phyloP scores from a whole-genome alignment of 2,113 vertebrate species.

The Bos javanicus region DNA sequence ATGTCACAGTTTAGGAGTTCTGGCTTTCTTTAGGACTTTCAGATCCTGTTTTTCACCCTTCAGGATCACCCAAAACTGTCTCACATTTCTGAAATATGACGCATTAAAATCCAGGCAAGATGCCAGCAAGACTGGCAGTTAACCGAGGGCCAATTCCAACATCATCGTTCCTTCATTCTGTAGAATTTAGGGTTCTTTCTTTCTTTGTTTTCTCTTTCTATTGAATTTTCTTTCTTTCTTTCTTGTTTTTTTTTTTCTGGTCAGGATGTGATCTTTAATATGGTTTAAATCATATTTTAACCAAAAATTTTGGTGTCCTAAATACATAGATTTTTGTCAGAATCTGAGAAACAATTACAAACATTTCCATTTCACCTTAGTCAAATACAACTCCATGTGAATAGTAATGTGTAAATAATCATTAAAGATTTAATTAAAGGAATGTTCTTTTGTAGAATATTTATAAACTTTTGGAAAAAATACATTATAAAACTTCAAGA shows the following conservation, averaged over 20 bases:
- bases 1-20: neutral
- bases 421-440: neutral
- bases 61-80: neutral
- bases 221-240: neutral
- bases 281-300: neutral
- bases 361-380: neutral
- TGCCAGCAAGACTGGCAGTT: constrained; percentile 8
- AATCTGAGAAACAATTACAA: neutral
- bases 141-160: neutral
- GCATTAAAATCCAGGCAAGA: constrained; percentile 3
- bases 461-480: neutral
- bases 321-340: neutral
- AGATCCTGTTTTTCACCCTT: constrained; percentile 32
- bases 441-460: neutral
- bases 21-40: neutral
- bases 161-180: neutral
- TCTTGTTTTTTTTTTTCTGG: neutral
- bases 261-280: neutral
- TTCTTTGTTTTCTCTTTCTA: neutral
- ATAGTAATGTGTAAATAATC: neutral
- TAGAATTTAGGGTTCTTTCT: neutral
- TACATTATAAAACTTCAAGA: neutral
- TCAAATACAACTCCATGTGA: neutral
- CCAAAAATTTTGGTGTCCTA: neutral
- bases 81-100: constrained; percentile 51